Evolutionary conservation across 2,113 vertebrate species (phyloP), one percentile per base, ranked within the genome.

Genomic region (Thomomys bottae): DNA sequence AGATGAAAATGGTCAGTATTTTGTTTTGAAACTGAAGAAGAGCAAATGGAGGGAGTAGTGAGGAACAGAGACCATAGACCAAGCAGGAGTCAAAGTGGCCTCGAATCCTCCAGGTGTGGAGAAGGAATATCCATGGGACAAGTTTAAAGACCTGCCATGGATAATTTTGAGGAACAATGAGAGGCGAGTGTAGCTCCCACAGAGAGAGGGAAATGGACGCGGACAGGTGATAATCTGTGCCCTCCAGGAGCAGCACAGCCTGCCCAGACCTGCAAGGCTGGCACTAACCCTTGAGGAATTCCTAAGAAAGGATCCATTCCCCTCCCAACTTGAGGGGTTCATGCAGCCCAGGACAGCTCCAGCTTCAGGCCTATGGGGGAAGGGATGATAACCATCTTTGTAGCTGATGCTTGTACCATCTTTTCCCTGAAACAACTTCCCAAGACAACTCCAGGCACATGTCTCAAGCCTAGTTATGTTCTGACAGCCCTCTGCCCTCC

Each of bases 401-500:
- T 49, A 89, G 91, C 70, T 15, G 42, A 45, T 36, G 26, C n/a
- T 40, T 45, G 9, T 70, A 34, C 78, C 36, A n/a, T 30, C 32
- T 70, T 89, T 42, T 49, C 67, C 83, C 26, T 72, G 75, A 57
- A 92, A 38, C 38, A 75, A 49, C 59, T 40, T 84, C 28, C 64
- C 1, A 4, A 28, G n/a, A 54, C 32, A 64, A 38, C 23, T 71
- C 68, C 38, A 24, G 70, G 0, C 8, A 9, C 26, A 28, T 23
- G 2, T 63, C 34, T 2, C 54, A 85, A 72, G 26, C 18, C 12
- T 28, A 2, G 12, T 0, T 2, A 23, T 40, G 30, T n/a, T n/a
- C 73, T 59, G 0, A 0, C 9, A 9, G 34, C 3, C 3, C 42
- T 89, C 57, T n/a, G 0, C 78, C 38, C 45, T 76, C 30, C 45